These are phyloP conservation scores for Onthophagus sagittarius DNA, from an alignment of 2,888 invertebrate species.

Conservation along the genomic window DNA sequence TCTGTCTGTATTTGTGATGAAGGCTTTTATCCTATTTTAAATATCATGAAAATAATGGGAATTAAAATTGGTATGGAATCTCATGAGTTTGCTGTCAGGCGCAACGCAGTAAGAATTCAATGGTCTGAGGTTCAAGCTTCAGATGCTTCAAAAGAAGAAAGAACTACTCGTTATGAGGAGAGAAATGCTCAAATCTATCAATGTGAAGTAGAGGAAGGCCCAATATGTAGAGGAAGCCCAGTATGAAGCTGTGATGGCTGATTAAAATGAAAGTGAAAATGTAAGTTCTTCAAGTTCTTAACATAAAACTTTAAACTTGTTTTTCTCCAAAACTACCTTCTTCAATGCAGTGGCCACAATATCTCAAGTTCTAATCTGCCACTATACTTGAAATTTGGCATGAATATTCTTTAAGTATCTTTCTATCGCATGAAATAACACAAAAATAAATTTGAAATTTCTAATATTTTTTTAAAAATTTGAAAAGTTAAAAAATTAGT, in stretches of 20 bases:
- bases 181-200: not conserved
- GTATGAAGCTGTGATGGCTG: not conserved
- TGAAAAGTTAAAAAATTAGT: not conserved
- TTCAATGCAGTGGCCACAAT: not conserved
- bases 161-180: not conserved
- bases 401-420: not conserved
- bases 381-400: not conserved
- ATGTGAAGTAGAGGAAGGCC: not conserved
- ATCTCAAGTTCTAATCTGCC: not conserved
- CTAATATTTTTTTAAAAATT: not conserved
- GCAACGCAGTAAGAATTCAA: not conserved
- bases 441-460: not conserved
- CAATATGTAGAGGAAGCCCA: not conserved
- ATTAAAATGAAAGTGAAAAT: not conserved
- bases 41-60: not conserved
- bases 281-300: not conserved
- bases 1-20: slow-evolving; percentile 22
- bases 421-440: not conserved
- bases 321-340: not conserved
- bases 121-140: not conserved
- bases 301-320: slow-evolving; percentile 1
- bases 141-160: not conserved
- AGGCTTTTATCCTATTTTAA: slow-evolving; percentile 13
- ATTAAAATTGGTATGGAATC: not conserved
- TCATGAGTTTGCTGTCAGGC: not conserved